phyloP scores from a whole-genome alignment of 2,113 vertebrate genomes.

The Axis porcinus region DNA sequence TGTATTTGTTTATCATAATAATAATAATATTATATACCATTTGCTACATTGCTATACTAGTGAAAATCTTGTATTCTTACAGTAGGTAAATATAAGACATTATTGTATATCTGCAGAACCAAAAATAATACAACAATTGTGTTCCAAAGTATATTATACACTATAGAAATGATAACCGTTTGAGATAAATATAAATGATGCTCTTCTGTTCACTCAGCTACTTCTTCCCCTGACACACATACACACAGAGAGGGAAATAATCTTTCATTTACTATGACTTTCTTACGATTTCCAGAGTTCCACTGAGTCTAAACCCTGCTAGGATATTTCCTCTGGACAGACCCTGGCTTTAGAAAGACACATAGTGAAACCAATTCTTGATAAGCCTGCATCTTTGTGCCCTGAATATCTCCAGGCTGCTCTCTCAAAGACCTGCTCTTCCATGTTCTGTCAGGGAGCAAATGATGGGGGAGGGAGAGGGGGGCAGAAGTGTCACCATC shows the following conservation, averaged over 20 bases:
- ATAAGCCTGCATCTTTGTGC: not conserved
- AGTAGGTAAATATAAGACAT: not conserved
- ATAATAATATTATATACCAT: not conserved
- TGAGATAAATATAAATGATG: not conserved
- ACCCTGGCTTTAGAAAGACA: not conserved
- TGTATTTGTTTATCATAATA: not conserved
- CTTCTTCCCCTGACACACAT: not conserved
- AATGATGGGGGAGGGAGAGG: not conserved
- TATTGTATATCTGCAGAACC: not conserved
- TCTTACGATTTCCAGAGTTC: not conserved
- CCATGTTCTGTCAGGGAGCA: not conserved
- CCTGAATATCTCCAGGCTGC: not conserved
- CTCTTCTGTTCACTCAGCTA: not conserved
- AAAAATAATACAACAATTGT: not conserved
- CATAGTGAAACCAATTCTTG: not conserved
- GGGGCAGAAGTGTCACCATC: not conserved
- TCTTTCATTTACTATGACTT: not conserved
- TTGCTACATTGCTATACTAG: not conserved
- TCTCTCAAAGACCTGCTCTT: conserved; percentile 48
- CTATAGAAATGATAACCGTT: not conserved
- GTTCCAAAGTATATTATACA: not conserved
- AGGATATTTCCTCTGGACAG: not conserved
- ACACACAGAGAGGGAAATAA: not conserved
- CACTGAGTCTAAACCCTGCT: not conserved
- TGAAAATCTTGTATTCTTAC: not conserved